Evolutionary conservation across 2,888 invertebrate genomes (phyloP).

Genomic region (Ferrisia virgata): DNA sequence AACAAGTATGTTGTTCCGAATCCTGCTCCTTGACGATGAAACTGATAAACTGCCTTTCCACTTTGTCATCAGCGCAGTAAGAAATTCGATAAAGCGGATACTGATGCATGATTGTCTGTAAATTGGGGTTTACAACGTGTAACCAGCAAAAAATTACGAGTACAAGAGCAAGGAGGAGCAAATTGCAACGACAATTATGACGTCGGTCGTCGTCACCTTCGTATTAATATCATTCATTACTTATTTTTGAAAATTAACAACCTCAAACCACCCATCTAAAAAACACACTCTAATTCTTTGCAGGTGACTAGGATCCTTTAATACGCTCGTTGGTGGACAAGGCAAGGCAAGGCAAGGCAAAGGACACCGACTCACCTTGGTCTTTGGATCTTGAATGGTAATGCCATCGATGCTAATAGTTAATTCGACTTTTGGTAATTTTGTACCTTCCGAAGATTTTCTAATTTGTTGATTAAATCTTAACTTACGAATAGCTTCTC

Average conservation of each 20-base stretch:
- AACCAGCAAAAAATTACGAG: conserved; percentile 10
- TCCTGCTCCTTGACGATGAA: conserved; percentile 83
- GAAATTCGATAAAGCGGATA: conserved; percentile 96
- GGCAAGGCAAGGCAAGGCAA: too few relatives aligned
- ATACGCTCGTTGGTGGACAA: too few relatives aligned
- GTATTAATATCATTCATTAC: too few relatives aligned
- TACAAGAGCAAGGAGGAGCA: background rate
- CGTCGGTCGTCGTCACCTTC: background rate
- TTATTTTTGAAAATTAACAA: too few relatives aligned
- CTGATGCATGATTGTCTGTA: conserved; percentile 77
- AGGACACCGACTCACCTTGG: conserved; percentile 54
- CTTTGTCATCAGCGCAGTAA: conserved; percentile 98
- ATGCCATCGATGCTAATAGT: conserved; percentile 98
- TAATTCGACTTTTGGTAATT: conserved; percentile 86
- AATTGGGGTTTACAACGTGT: conserved; percentile 47
- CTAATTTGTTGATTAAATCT: conserved; percentile 90
- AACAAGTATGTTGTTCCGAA: conserved; percentile 86
- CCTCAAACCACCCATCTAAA: background rate
- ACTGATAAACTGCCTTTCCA: conserved; percentile 94
- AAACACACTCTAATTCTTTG: too few relatives aligned
- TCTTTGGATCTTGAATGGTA: conserved; percentile 72
- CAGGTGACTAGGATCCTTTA: too few relatives aligned
- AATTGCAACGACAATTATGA: conserved; percentile 31
- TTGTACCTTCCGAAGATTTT: conserved; percentile 86
- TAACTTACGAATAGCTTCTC: conserved; percentile 93